Evolutionary conservation across 2,888 invertebrate genomes (phyloP), one percentile per base, ranked within the genome.

Genomic region (Ornithoptera alexandrae): DNA sequence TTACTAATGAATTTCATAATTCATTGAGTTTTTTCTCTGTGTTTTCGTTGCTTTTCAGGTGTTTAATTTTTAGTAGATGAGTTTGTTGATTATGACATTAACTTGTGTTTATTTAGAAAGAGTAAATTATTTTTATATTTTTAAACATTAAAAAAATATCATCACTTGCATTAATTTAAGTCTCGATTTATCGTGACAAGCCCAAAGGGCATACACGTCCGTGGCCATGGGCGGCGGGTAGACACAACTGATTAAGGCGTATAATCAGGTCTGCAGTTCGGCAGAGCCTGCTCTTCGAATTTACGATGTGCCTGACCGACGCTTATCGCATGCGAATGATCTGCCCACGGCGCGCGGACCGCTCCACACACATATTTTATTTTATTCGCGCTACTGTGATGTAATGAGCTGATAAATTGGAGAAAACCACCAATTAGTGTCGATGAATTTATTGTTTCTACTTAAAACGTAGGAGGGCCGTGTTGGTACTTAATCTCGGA

Each of bases 371-470:
- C 90, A 92, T 90, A 92, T 92, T 92, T 92, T 92, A 92, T 92
- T 92, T 92, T 91, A 92, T 92, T 92, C 92, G 90, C 92, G 91
- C 92, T 92, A 92, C 92, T 89, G 92, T 92, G 92, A 92, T 92
- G 92, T 92, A 92, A 92, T 92, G 92, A 92, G 91, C 92, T 90
- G 92, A 92, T 92, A 92, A 92, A 92, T 92, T 89, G 90, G 87
- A 92, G 92, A 92, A 92, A 92, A 92, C 92, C 92, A 92, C 92
- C 92, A 92, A 92, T 92, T 92, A 92, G 92, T 90, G 92, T 90
- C 92, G 92, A 92, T 92, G 91, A 92, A 92, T 92, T 92, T 92
- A 92, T 92, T 92, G 92, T 92, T 92, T 91, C 91, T 90, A 89
- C 92, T 92, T 92, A 92, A 91, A 91, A 87, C 90, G 90, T 90